Conservation (phyloP, 2,113 vertebrate species). For the Prionailurus viverrinus region DNA sequence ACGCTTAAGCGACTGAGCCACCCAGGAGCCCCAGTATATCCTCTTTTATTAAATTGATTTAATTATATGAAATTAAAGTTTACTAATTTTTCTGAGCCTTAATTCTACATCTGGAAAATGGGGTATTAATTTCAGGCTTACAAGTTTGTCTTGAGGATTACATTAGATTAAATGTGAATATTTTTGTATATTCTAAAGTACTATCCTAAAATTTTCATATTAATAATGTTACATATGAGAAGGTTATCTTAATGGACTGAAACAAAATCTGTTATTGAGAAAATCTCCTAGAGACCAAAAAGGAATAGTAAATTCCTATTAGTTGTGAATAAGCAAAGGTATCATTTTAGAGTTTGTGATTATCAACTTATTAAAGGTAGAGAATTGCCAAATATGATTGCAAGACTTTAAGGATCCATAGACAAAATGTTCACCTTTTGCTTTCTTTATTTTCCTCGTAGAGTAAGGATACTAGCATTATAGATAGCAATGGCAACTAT, state of each 20-base stretch:
- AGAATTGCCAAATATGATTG: background rate
- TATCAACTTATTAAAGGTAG: background rate
- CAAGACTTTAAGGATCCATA: background rate
- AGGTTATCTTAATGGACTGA: background rate
- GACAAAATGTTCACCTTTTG: background rate
- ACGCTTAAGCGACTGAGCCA: too few relatives aligned
- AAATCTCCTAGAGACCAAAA: background rate
- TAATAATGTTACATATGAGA: constrained; percentile 37
- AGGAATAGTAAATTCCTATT: background rate
- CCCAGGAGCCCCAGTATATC: background rate
- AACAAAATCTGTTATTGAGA: constrained; percentile 9
- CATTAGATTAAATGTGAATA: background rate
- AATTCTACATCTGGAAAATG: constrained; percentile 34
- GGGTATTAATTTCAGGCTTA: background rate
- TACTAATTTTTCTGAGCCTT: constrained; percentile 25
- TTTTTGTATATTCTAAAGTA: constrained; percentile 14
- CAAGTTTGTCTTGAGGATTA: background rate
- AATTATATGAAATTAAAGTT: background rate
- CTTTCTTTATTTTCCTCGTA: background rate
- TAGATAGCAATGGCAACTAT: background rate
- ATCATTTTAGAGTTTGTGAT: background rate
- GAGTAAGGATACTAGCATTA: background rate
- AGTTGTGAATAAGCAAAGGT: background rate
- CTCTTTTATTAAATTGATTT: background rate
- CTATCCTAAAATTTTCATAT: background rate